Percentiles rank a stretch among this genome's conserved stretches.
Conservation (phyloP, 1,140 invertebrate species). For the Drosophila biarmipes region DNA sequence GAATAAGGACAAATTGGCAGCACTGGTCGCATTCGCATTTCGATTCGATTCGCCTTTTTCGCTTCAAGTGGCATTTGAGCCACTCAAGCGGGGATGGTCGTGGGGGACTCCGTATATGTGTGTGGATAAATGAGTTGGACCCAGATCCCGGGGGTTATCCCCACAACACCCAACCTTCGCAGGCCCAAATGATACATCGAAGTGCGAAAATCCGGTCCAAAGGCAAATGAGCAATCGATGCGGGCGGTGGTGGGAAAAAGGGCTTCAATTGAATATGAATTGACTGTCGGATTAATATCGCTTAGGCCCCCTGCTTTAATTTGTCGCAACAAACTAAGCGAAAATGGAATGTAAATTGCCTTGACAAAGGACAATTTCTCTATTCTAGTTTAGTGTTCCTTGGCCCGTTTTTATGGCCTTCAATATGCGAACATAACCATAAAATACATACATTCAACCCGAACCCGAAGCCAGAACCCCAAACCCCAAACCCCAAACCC, state of each 20-base stretch:
- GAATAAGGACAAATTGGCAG: neutral
- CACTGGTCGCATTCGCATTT: conserved; percentile 10
- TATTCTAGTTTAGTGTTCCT: conserved; percentile 9
- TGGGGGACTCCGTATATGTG: conserved; percentile 1
- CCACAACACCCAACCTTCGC: neutral
- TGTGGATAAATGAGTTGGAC: conserved; percentile 47
- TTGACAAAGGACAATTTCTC: conserved; percentile 15
- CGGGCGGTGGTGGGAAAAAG: conserved; percentile 27
- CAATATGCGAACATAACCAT: conserved; percentile 57
- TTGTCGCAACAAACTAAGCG: conserved; percentile 46
- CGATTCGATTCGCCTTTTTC: conserved; percentile 24
- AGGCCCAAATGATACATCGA: neutral
- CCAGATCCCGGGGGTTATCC: neutral
- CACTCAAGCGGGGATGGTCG: conserved; percentile 6
- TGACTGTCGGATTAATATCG: conserved; percentile 60
- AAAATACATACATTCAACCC: conserved; percentile 52
- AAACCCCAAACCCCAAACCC: neutral
- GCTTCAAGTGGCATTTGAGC: conserved; percentile 44
- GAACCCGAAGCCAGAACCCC: neutral
- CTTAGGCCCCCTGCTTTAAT: conserved; percentile 12
- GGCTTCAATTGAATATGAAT: conserved; percentile 75
- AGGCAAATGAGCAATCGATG: conserved; percentile 59
- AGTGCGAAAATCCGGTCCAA: conserved; percentile 46
- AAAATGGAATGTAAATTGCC: conserved; percentile 68
- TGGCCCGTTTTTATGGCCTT: conserved; percentile 43